Evolutionary conservation across 2,113 vertebrate genomes (phyloP).

Genomic region (Microcebus ravelobensis): DNA sequence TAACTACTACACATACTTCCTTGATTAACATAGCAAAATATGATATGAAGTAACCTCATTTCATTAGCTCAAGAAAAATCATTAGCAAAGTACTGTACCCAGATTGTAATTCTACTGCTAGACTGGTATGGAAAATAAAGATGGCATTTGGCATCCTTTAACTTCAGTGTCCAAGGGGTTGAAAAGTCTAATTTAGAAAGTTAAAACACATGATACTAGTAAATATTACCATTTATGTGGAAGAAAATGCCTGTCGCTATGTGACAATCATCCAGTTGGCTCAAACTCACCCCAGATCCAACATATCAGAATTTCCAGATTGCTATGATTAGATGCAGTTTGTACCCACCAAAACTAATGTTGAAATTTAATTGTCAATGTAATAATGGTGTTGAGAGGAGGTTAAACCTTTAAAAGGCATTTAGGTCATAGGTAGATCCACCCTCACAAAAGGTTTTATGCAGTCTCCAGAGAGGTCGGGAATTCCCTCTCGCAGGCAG

Average conservation of each 20-base stretch:
- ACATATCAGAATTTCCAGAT: background rate
- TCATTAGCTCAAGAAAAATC: conserved; percentile 36
- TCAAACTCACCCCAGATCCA: background rate
- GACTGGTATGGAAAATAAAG: background rate
- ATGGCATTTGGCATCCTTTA: background rate
- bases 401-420: background rate
- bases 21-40: background rate
- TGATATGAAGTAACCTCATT: background rate
- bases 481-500: background rate
- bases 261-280: background rate
- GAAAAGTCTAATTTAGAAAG: background rate
- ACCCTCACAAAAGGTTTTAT: background rate
- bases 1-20: background rate
- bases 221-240: background rate
- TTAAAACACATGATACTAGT: background rate
- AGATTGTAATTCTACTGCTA: background rate
- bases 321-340: background rate
- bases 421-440: background rate
- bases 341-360: background rate
- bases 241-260: background rate
- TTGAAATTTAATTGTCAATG: background rate
- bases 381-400: background rate
- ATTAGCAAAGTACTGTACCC: background rate
- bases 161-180: background rate
- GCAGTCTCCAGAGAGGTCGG: background rate